phyloP scores from a whole-genome alignment of 1,140 invertebrate species.

The Panagrolaimus sp. region DNA sequence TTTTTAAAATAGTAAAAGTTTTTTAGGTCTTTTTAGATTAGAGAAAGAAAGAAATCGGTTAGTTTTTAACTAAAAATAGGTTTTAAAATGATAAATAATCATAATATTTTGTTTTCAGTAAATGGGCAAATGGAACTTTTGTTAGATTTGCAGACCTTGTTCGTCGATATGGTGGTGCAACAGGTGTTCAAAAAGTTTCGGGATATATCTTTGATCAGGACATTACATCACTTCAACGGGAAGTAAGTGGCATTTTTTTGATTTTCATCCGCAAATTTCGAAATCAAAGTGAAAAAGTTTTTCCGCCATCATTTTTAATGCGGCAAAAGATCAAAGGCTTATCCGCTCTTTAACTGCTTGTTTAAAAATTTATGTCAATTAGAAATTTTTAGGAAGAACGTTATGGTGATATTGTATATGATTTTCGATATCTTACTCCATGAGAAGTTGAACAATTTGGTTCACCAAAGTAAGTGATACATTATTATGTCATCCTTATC shows the following conservation, averaged over 20 bases:
- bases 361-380: too few species aligned
- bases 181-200: slow-evolving; percentile 24
- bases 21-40: slow-evolving; percentile 46
- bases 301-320: too few species aligned
- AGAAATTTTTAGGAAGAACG: slow-evolving; percentile 29
- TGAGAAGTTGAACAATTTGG: slow-evolving; percentile 27
- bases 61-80: slow-evolving; percentile 41
- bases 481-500: too few species aligned
- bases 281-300: too few species aligned
- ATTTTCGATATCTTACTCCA: slow-evolving; percentile 46
- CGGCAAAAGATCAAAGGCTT: too few species aligned
- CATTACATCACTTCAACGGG: neutral
- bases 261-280: too few species aligned
- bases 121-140: too few species aligned
- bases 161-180: slow-evolving; percentile 7
- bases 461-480: slow-evolving; percentile 2
- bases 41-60: too few species aligned
- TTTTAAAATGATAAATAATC: neutral
- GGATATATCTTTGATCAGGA: slow-evolving; percentile 24
- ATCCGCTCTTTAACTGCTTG: too few species aligned
- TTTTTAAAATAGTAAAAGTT: slow-evolving; percentile 45
- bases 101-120: too few species aligned
- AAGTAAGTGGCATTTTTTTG: neutral
- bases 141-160: slow-evolving; percentile 17
- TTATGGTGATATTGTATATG: slow-evolving; percentile 46